Evolutionary conservation across 2,888 invertebrate species (phyloP).

Genomic region (Hemaris fuciformis): DNA sequence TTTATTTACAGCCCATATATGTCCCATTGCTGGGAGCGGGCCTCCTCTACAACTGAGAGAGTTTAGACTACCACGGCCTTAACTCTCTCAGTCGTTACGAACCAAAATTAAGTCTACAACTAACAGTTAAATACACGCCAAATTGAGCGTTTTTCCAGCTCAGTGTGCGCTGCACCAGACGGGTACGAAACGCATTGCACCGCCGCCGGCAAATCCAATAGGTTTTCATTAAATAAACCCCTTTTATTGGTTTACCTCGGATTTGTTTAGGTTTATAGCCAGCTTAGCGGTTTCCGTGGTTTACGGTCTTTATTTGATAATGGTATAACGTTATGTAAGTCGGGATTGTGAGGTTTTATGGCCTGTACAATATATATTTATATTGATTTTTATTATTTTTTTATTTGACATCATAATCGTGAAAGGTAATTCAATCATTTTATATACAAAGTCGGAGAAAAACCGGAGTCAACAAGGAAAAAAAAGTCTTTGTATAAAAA

Average conservation of each 20-base stretch:
- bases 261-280: slow-evolving; percentile 57
- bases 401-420: background rate
- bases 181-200: slow-evolving; percentile 58
- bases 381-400: background rate
- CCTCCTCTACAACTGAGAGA: no score
- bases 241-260: slow-evolving; percentile 78
- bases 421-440: background rate
- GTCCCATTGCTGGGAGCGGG: no score
- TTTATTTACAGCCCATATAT: no score
- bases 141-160: slow-evolving; percentile 23
- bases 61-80: no score
- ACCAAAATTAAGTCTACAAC: no score
- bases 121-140: background rate
- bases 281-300: slow-evolving; percentile 41
- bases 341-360: background rate
- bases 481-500: background rate
- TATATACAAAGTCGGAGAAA: background rate
- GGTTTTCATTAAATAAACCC: slow-evolving; percentile 77
- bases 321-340: slow-evolving; percentile 9
- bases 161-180: slow-evolving; percentile 37
- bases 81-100: no score
- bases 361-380: background rate
- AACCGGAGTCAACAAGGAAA: background rate
- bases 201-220: slow-evolving; percentile 68
- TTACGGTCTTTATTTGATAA: slow-evolving; percentile 22